phyloP scores from a whole-genome alignment of 2,797 vertebrate species.

The Sebastes glaucus region DNA sequence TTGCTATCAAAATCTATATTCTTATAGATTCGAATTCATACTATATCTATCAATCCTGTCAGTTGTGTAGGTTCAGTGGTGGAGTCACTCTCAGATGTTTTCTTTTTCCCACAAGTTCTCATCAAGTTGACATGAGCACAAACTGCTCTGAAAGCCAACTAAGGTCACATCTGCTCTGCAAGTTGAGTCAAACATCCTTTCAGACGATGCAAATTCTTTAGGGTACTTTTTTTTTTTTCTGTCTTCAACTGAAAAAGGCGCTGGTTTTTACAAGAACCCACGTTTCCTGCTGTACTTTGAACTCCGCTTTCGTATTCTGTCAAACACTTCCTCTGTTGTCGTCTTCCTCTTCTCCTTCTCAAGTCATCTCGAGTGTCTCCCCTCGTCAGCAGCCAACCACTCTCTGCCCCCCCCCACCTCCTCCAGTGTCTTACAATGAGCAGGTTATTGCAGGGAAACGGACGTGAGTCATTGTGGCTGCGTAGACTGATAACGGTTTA shows the following conservation, averaged over 20 bases:
- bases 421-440: constrained; percentile 15
- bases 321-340: constrained; percentile 37
- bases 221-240: not conserved
- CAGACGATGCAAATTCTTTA: not conserved
- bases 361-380: constrained; percentile 34
- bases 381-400: constrained; percentile 12
- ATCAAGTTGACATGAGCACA: not conserved
- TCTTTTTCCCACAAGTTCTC: not conserved
- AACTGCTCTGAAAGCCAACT: not conserved
- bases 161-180: constrained; percentile 16
- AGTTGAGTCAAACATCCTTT: constrained; percentile 1
- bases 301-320: constrained; percentile 43
- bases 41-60: not conserved
- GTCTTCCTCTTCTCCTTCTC: constrained; percentile 40
- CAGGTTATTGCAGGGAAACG: constrained; percentile 52
- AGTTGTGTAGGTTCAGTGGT: no score
- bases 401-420: constrained; percentile 16
- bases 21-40: not conserved
- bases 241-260: constrained; percentile 11
- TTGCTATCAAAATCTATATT: not conserved
- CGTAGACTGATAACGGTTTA: constrained; percentile 44
- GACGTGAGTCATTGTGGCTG: constrained; percentile 70
- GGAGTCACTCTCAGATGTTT: not conserved
- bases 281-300: constrained; percentile 66
- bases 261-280: constrained; percentile 18